A percentile compares a stretch with the other conserved stretches of the same genome.
These are phyloP conservation scores for Stomatorhinus walkeri DNA, from an alignment of 2,797 vertebrate genomes.

Conservation along the genomic window DNA sequence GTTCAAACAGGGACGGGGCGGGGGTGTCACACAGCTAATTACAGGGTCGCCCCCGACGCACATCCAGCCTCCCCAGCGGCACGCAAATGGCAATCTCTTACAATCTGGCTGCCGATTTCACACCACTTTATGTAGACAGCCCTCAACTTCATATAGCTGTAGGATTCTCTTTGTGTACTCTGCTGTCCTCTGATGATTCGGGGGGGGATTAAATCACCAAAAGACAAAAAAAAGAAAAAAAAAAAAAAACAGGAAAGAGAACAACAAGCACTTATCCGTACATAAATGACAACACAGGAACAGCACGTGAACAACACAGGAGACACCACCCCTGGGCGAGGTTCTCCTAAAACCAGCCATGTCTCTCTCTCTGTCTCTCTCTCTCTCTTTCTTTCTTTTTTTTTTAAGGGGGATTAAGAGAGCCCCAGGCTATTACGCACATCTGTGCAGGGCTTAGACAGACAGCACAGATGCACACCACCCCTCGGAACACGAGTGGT, in stretches of 20 bases:
- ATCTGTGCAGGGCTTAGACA: not conserved
- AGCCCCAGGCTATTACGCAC: not conserved
- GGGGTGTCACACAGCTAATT: not conserved
- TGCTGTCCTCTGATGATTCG: not conserved
- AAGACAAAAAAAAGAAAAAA: not conserved
- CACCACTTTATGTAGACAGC: not conserved
- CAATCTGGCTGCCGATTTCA: not conserved
- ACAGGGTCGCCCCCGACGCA: not conserved
- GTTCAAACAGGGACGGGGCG: not conserved
- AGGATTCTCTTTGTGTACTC: not conserved
- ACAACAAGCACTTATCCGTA: constrained; percentile 27
- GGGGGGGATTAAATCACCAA: not conserved
- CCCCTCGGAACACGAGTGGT: not conserved
- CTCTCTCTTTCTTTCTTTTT: not conserved
- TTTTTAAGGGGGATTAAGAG: not conserved
- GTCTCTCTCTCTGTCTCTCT: not conserved
- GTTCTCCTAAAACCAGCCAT: constrained; percentile 16
- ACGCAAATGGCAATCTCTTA: not conserved
- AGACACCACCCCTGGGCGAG: constrained; percentile 25
- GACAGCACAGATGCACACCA: not conserved
- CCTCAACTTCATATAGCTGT: not conserved
- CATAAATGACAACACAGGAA: constrained; percentile 26
- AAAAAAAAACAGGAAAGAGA: constrained; percentile 20
- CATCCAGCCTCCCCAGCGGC: not conserved
- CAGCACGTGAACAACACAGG: constrained; percentile 22